phyloP scores from a whole-genome alignment of 2,888 invertebrate species.

The Argynnis bischoffii region DNA sequence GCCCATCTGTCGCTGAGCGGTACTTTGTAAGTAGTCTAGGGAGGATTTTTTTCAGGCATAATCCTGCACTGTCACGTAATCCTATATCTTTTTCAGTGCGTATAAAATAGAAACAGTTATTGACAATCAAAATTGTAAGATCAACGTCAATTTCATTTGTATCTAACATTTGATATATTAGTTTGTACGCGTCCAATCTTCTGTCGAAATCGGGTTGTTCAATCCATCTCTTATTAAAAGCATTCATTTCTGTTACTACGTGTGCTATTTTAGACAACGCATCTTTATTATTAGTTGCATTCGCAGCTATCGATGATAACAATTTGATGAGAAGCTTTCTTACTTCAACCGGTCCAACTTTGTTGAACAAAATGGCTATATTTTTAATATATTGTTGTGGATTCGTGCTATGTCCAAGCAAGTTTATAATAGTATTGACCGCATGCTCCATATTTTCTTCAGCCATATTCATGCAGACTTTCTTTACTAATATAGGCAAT shows the following conservation, averaged over 20 bases:
- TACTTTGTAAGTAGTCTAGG: constrained; percentile 84
- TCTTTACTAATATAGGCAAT: constrained; percentile 87
- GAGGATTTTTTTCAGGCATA: constrained; percentile 87
- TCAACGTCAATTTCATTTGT: constrained; percentile 82
- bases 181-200: constrained; percentile 89
- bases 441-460: constrained; percentile 88
- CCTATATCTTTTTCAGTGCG: constrained; percentile 92
- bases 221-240: constrained; percentile 93
- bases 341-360: constrained; percentile 84
- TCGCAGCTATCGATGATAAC: constrained; percentile 82
- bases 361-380: constrained; percentile 88
- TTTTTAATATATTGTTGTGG: constrained; percentile 86
- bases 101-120: constrained; percentile 91
- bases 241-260: constrained; percentile 88
- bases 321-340: constrained; percentile 86
- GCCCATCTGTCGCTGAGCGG: constrained; percentile 80
- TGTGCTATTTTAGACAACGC: constrained; percentile 76
- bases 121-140: constrained; percentile 87
- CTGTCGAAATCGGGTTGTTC: constrained; percentile 96
- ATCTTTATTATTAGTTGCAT: constrained; percentile 61
- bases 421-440: constrained; percentile 87
- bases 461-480: constrained; percentile 81
- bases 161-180: constrained; percentile 82
- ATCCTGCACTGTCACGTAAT: constrained; percentile 88
- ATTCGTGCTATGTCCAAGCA: constrained; percentile 85